Base-by-base conservation (phyloP, 1,140 invertebrate species). In the Drosophila lini region DNA sequence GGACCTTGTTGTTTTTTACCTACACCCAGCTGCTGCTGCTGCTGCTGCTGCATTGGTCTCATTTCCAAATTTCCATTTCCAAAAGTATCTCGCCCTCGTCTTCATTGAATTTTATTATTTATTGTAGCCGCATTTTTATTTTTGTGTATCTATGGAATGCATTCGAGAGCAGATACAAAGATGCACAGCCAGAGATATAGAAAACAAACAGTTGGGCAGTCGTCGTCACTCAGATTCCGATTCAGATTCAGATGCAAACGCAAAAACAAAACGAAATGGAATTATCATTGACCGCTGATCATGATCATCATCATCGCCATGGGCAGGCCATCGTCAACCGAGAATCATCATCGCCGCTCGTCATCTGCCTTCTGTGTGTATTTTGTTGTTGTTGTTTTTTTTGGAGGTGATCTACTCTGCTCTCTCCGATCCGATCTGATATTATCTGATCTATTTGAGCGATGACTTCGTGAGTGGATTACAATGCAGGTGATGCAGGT, bases 81-180 rank as follows among this genome's bases (percentile, higher is more conserved):
- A 38, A 61, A 61, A 38, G 59, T 28, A 56, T 56, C 59, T 36
- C 53, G 32, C 53, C n/a, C 60, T n/a, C 42, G 16, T 67, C 61
- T 73, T 42, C 47, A 53, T 56, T 56, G 48, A 57, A 44, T 65
- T 40, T 75, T 90, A 90, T 90, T 86, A 90, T 86, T 90, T 90
- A 90, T 90, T 81, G 80, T 86, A 86, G 81, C 76, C 76, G 86
- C 70, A 88, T 88, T 88, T 88, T 78, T 83, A 86, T 90, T 90
- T 90, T 90, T 82, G 86, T 90, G 80, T 88, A 90, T 90, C 88
- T 90, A 83, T 91, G 88, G 88, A 90, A 90, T 90, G 73, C 52
- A 61, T 81, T 74, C 80, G 67, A 77, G 83, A 67, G 62, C 74
- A 57, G 52, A 69, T 16, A 61, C 55, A 61, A 22, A 61, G 52